phyloP scores from a whole-genome alignment of 2,888 invertebrate species.

The Pollenia angustigena region DNA sequence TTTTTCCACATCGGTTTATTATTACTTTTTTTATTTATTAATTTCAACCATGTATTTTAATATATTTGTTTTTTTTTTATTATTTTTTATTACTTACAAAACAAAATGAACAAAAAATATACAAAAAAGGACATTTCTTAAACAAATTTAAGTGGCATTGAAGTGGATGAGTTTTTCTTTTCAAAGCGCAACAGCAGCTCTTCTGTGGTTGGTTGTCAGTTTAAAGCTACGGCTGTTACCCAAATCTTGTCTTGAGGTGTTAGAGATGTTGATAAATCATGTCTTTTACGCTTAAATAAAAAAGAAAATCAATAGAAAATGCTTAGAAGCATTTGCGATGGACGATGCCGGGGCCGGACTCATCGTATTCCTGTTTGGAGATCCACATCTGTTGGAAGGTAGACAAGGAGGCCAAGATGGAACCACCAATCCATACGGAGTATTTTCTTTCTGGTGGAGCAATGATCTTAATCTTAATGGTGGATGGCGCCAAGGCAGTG shows the following conservation, averaged over 20 bases:
- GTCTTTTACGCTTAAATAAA: constrained; percentile 72
- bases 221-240: constrained; percentile 40
- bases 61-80: constrained; percentile 59
- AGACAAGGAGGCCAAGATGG: constrained; percentile 93
- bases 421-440: constrained; percentile 94
- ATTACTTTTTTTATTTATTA: constrained; percentile 33
- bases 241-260: constrained; percentile 56
- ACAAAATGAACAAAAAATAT: constrained; percentile 74
- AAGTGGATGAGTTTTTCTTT: constrained; percentile 74
- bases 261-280: constrained; percentile 62
- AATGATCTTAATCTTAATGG: constrained; percentile 97
- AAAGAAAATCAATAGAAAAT: constrained; percentile 44
- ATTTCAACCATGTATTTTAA: constrained; percentile 22
- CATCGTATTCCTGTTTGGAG: constrained; percentile 93
- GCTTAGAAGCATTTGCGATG: constrained; percentile 99
- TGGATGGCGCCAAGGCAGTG: constrained; percentile 94
- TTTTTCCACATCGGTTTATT: constrained; percentile 39
- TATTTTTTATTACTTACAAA: constrained; percentile 69
- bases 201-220: constrained; percentile 13
- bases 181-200: constrained; percentile 50
- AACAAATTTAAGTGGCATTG: constrained; percentile 68
- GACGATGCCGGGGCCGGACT: constrained; percentile 88
- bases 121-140: constrained; percentile 73
- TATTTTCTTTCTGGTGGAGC: constrained; percentile 95
- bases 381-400: constrained; percentile 97